phyloP scores from a whole-genome alignment of 2,797 vertebrate species.

The Hafferia zeledoni region DNA sequence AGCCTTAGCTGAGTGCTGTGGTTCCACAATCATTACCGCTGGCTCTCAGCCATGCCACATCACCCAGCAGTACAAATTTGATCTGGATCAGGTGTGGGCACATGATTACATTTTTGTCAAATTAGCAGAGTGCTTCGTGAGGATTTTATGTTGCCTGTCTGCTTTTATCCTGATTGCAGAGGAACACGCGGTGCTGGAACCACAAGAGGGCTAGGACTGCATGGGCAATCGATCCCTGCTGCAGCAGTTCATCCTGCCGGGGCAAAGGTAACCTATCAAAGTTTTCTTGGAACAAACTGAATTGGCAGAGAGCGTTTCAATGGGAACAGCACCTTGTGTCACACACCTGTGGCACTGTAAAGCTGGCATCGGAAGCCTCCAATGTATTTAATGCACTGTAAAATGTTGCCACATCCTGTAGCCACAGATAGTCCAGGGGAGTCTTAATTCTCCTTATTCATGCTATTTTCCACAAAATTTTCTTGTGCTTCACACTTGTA shows the following conservation, averaged over 20 bases:
- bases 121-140: constrained; percentile 5
- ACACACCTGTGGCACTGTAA: not conserved
- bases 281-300: not conserved
- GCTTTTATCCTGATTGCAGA: not conserved
- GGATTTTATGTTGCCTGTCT: not conserved
- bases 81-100: constrained; percentile 64
- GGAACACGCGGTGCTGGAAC: not conserved
- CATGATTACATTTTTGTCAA: constrained; percentile 46
- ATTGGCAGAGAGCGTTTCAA: not conserved
- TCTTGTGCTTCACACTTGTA: not conserved
- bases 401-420: not conserved
- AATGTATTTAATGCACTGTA: not conserved
- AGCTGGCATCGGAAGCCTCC: not conserved
- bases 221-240: not conserved
- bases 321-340: not conserved
- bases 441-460: not conserved
- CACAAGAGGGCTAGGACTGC: not conserved
- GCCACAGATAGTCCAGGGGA: not conserved
- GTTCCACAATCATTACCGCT: constrained; percentile 57
- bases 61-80: constrained; percentile 68
- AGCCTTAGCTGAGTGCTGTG: constrained; percentile 16
- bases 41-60: constrained; percentile 67
- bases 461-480: not conserved
- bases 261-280: not conserved
- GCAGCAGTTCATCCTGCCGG: not conserved